Evolutionary conservation across 2,113 vertebrate species (phyloP).

Genomic region (rat (Rattus norvegicus)): DNA sequence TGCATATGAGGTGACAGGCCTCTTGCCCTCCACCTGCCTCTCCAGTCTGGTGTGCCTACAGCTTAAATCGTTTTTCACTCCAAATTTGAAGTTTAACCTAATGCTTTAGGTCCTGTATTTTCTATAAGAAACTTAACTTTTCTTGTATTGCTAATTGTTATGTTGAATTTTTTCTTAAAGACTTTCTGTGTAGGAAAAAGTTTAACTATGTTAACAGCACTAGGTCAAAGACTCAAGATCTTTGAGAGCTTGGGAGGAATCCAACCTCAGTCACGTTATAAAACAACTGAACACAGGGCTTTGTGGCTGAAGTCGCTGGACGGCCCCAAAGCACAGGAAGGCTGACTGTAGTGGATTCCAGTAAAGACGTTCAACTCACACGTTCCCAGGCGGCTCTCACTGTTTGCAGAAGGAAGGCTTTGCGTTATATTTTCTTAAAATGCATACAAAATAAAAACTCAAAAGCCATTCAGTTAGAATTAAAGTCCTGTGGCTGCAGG

Average conservation of each 20-base stretch:
- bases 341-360: neutral
- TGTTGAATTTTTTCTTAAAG: neutral
- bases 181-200: constrained; percentile 5
- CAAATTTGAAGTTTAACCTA: neutral
- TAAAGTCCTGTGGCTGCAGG: neutral
- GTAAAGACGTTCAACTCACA: neutral
- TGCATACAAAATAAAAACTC: constrained; percentile 39
- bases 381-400: neutral
- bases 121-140: neutral
- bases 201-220: constrained; percentile 8
- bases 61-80: neutral
- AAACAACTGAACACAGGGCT: constrained; percentile 14
- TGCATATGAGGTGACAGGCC: too few relatives aligned
- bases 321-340: neutral
- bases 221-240: constrained; percentile 25
- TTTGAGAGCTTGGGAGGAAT: constrained; percentile 43
- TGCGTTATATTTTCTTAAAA: constrained; percentile 42
- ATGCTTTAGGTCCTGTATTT: neutral
- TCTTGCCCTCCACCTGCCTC: neutral
- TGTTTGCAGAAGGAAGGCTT: neutral
- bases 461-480: neutral
- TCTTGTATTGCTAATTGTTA: constrained; percentile 24
- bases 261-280: constrained; percentile 41
- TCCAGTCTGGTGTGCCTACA: neutral
- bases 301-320: neutral